Conservation (phyloP, 2,797 vertebrate genomes). For the Semaprochilodus insignis region DNA sequence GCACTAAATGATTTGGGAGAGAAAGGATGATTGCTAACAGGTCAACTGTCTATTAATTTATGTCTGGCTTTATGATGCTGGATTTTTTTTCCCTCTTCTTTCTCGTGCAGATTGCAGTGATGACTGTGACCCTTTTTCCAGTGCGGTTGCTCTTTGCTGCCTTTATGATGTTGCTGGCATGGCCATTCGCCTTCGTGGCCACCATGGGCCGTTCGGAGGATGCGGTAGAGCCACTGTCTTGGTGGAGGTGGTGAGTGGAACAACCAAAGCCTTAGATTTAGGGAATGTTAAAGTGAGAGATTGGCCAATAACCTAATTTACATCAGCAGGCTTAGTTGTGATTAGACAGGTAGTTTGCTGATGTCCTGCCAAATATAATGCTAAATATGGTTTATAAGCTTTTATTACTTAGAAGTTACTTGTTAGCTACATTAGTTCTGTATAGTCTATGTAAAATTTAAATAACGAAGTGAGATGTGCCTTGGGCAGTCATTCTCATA, state of each 20-base stretch:
- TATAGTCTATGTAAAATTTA: too few species aligned
- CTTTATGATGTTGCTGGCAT: constrained; percentile 97
- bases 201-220: constrained; percentile 86
- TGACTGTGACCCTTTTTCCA: constrained; percentile 45
- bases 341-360: too few species aligned
- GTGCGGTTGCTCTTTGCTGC: constrained; percentile 81
- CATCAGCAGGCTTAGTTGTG: too few species aligned
- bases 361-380: too few species aligned
- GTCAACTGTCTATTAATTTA: not conserved
- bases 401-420: too few species aligned
- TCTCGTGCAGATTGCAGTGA: constrained; percentile 48
- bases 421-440: too few species aligned
- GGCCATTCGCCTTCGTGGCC: constrained; percentile 93
- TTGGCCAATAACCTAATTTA: too few species aligned
- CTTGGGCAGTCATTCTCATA: too few species aligned
- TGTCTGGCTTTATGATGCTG: not conserved
- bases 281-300: not conserved
- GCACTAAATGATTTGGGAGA: not conserved
- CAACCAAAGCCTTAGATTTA: not conserved
- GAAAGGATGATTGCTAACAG: not conserved
- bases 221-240: constrained; percentile 84
- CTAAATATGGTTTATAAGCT: too few species aligned
- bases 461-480: too few species aligned
- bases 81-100: not conserved
- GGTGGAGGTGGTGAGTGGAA: constrained; percentile 91